Evolutionary conservation across 2,888 invertebrate species (phyloP), one percentile per base, ranked within the genome.

Genomic region (Tenthredo amoena): DNA sequence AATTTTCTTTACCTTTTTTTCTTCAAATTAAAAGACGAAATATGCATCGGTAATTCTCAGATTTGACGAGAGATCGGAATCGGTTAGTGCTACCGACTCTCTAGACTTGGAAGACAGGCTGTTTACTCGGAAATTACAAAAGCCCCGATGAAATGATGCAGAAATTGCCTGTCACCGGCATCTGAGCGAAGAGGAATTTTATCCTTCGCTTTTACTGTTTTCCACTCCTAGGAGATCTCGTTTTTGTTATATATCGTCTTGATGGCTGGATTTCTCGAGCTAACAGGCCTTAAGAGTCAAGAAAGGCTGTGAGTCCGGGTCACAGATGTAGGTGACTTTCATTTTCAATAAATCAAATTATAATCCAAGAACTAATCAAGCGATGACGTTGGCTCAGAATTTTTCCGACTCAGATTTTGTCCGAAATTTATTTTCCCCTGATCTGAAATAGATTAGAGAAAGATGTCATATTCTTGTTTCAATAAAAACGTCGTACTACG

Each of bases 151-250:
- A 55, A 77, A 55, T 55, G 50, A 77, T 55, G n/a, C 55, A 50
- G 55, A 77, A 77, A 77, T 77, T 77, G 55, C 77, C 77, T 77
- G 77, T 77, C 77, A 77, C 18, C 77, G 50, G 18, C 77, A 77
- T 55, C 26, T 77, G 55, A 55, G 10, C 50, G 50, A 26, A 15
- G 47, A 18, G 31, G n/a, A 34, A n/a, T 47, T 77, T 77, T 77
- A 50, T 77, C 50, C 50, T 55, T 18, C 47, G 47, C 47, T 77
- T 77, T 77, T 40, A 77, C 47, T 34, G 55, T 55, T 26, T 77
- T 50, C 77, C 34, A 50, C 77, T 77, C 18, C 50, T 34, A 10
- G 7, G 21, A 18, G 47, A 47, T 50, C 31, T 26, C 77, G 71
- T 1, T 74, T 21, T 74, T 74, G 47, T 12, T 43, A 10, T 47